Percentiles rank a stretch among this genome's conserved stretches.
phyloP scores from a whole-genome alignment of 2,888 invertebrate species.

The Nomada flava region DNA sequence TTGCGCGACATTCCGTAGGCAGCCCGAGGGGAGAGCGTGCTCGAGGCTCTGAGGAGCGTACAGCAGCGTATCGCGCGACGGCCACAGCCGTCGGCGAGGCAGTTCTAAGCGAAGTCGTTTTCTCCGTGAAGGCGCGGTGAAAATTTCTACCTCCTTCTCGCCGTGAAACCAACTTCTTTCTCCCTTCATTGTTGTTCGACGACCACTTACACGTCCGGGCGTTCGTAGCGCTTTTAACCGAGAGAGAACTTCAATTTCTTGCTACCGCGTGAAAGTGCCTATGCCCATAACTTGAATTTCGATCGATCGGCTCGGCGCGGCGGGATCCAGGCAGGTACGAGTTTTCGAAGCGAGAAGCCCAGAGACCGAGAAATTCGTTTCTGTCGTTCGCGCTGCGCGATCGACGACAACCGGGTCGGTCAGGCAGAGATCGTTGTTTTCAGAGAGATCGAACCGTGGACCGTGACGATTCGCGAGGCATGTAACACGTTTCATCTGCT shows the following conservation, averaged over 20 bases:
- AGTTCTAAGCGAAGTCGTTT: constrained; percentile 60
- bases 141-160: constrained; percentile 52
- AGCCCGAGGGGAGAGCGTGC: constrained; percentile 65
- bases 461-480: constrained; percentile 27
- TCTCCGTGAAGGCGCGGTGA: constrained; percentile 57
- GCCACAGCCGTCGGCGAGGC: constrained; percentile 51
- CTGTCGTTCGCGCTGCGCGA: constrained; percentile 23
- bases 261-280: constrained; percentile 51
- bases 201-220: constrained; percentile 9
- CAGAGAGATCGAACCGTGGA: constrained; percentile 29
- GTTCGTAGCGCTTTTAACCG: constrained; percentile 16
- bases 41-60: constrained; percentile 59
- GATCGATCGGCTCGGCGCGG: neutral
- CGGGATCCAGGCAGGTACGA: constrained; percentile 9
- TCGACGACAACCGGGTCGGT: constrained; percentile 38
- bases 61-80: constrained; percentile 50
- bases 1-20: constrained; percentile 68
- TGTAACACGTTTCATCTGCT: constrained; percentile 17
- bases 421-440: constrained; percentile 51
- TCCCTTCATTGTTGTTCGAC: constrained; percentile 17
- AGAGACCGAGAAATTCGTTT: constrained; percentile 39
- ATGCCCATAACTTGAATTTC: constrained; percentile 21
- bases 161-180: constrained; percentile 38
- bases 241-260: constrained; percentile 38
- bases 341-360: constrained; percentile 14